These are phyloP conservation scores for Mustela nigripes DNA, from an alignment of 2,113 vertebrate genomes.

Conservation along the genomic window DNA sequence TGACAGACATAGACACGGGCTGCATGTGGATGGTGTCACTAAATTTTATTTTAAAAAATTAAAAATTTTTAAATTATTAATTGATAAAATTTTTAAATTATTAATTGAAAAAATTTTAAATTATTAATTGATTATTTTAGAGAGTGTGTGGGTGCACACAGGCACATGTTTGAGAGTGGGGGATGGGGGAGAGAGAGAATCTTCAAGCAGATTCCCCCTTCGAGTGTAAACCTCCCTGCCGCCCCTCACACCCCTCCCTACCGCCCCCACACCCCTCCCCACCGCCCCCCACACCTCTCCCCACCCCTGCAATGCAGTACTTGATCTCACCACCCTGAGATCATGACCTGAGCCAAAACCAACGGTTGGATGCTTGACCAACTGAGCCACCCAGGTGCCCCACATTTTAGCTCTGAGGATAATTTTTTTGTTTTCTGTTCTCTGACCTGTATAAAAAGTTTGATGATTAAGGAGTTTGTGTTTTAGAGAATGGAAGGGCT, in stretches of 20 bases:
- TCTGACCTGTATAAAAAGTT: not conserved
- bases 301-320: not conserved
- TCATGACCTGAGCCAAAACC: not conserved
- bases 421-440: not conserved
- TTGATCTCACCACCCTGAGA: not conserved
- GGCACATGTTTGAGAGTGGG: not conserved
- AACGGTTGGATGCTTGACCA: not conserved
- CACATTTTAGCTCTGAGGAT: not conserved
- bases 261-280: fast-evolving
- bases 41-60: not conserved
- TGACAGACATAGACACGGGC: no score
- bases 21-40: not conserved
- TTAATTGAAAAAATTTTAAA: not conserved
- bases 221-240: no score
- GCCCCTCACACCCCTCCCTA: no score
- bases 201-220: not conserved
- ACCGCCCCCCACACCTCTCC: no score
- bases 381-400: not conserved
- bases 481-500: not conserved
- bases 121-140: not conserved
- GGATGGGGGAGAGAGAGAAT: not conserved
- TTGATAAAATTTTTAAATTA: not conserved
- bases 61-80: not conserved
- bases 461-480: not conserved
- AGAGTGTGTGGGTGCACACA: not conserved